Base-by-base conservation (phyloP, 2,888 invertebrate genomes). In the Leptogaster cylindrica region DNA sequence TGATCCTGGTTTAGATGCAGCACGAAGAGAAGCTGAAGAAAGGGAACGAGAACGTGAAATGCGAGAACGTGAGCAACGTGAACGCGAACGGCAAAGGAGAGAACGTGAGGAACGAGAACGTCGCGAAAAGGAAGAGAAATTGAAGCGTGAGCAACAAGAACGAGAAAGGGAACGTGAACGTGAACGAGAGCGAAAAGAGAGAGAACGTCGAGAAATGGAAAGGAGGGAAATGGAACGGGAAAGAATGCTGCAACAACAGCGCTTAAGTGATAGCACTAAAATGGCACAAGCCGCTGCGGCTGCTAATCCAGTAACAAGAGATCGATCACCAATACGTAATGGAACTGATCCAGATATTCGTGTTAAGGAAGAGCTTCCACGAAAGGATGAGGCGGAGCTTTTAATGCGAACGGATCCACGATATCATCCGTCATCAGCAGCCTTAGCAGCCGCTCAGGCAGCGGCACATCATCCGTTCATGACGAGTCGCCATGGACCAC, bases 241-340 rank as follows among this genome's bases (percentile, higher is more conserved):
- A 71, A 82, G 89, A 1, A 82, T 87, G 73, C 82, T 89, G 68
- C 86, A 88, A 70, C 84, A 84, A 72, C 84, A 83, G 71, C 79
- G 85, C 52, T 76, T 86, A 66, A 84, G 82, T 65, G 82, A 80
- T 70, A 82, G 81, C 72, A 78, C 82, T 33, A 84, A 84, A 76
- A 77, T 83, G 70, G 76, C 77, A 23, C 73, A 80, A 69, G 75
- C 82, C 69, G 77, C 79, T 41, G 76, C 82, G 48, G 77, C 81
- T 27, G 71, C 75, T 63, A 71, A 66, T 16, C 27, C 36, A n/a
- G 65, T 50, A 8, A 41, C 25, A 41, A 16, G 89, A 3, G 89
- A 89, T 71, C 84, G 93, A 58, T 92, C 92, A 4, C 93, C 93
- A 3, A 81, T 92, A 64, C 84, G 92, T 25, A 91, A 89, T 77